Percentiles rank a stretch among this genome's conserved stretches.
Evolutionary conservation across 1,140 invertebrate genomes (phyloP).

Genomic region (Caenorhabditis inopinata): DNA sequence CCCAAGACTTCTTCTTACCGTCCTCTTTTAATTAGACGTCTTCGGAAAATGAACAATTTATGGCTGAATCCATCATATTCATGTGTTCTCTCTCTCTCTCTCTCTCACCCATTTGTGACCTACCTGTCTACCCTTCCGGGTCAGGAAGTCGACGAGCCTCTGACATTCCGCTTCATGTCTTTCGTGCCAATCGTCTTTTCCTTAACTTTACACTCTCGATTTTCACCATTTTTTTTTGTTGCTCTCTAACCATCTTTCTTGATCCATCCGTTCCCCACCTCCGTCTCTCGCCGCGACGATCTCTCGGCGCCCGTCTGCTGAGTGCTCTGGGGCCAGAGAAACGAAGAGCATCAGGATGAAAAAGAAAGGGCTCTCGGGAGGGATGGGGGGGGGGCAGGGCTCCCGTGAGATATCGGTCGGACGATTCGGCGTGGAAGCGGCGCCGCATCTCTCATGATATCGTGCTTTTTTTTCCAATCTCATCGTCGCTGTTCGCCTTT

Average conservation of each 20-base stretch:
- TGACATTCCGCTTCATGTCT: neutral
- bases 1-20: neutral
- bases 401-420: slow-evolving; percentile 8
- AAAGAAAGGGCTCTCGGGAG: slow-evolving; percentile 18
- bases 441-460: slow-evolving; percentile 6
- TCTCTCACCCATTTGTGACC: slow-evolving; percentile 13
- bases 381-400: neutral
- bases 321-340: slow-evolving; percentile 5
- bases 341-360: slow-evolving; percentile 22
- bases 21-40: neutral
- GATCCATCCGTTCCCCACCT: neutral
- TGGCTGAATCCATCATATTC: slow-evolving; percentile 2
- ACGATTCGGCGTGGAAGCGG: neutral
- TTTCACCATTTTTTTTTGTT: neutral
- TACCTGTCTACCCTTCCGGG: neutral
- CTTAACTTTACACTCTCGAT: slow-evolving; percentile 21
- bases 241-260: neutral
- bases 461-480: neutral
- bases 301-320: slow-evolving; percentile 22
- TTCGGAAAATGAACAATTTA: neutral
- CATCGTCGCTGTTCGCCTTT: no score
- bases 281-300: no score
- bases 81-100: neutral
- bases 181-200: neutral
- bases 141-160: neutral